Percentiles rank a stretch among this genome's conserved stretches.
Conservation (phyloP, 2,113 vertebrate species). For the Columba janthina region DNA sequence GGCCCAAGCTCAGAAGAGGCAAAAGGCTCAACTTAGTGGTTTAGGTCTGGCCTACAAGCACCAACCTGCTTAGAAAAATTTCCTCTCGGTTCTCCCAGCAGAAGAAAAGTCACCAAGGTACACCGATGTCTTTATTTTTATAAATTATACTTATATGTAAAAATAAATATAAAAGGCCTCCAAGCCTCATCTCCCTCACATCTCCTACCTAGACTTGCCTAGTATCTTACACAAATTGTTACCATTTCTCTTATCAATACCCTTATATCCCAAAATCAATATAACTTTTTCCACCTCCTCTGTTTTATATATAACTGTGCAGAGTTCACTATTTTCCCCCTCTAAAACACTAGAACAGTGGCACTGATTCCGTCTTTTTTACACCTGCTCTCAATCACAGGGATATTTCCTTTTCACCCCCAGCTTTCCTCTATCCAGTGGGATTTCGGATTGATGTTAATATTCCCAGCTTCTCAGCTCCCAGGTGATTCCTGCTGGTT, state of each 20-base stretch:
- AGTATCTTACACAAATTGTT: background rate
- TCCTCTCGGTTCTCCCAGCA: background rate
- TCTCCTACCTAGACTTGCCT: background rate
- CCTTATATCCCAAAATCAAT: background rate
- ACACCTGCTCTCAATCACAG: background rate
- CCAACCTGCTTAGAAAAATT: background rate
- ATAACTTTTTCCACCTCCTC: background rate
- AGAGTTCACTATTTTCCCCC: background rate
- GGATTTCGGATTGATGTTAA: background rate
- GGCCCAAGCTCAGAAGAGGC: background rate
- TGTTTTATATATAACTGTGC: background rate
- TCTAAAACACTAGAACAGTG: background rate
- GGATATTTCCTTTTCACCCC: background rate
- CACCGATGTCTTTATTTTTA: background rate
- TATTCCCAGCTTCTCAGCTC: background rate
- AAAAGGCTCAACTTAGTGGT: background rate
- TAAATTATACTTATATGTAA: background rate
- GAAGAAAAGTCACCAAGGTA: background rate
- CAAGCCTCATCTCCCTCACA: background rate
- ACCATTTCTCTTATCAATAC: background rate
- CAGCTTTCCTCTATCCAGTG: background rate
- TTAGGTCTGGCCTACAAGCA: background rate
- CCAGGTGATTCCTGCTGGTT: background rate
- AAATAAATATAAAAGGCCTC: background rate
- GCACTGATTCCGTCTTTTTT: background rate